These are phyloP conservation scores for Atrichornis clamosus DNA, from an alignment of 2,113 vertebrate species.

Conservation along the genomic window DNA sequence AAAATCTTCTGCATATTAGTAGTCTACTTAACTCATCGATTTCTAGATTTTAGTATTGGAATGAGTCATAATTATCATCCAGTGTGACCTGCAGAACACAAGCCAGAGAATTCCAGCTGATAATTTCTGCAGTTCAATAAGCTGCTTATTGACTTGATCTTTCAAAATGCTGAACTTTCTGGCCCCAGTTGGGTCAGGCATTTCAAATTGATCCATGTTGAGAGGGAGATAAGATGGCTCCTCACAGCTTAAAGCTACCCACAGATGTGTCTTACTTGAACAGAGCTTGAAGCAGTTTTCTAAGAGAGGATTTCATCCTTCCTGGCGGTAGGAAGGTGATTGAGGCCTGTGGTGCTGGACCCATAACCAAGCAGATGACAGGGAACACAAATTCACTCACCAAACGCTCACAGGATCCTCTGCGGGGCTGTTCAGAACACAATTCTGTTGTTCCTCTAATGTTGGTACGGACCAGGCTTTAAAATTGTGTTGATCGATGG, in stretches of 20 bases:
- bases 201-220: not conserved
- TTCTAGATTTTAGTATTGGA: not conserved
- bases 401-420: not conserved
- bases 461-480: not conserved
- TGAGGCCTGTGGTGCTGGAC: not conserved
- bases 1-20: not conserved
- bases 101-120: not conserved
- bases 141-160: not conserved
- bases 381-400: no score
- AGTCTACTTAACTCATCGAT: not conserved
- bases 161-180: not conserved
- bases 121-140: not conserved
- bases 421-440: not conserved
- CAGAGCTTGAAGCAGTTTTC: not conserved
- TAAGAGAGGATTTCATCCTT: not conserved
- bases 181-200: not conserved
- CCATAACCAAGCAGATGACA: not conserved
- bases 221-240: not conserved
- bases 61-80: not conserved
- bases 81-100: not conserved
- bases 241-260: not conserved
- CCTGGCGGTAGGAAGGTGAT: not conserved
- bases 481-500: accelerated
- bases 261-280: not conserved
- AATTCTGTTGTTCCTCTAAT: not conserved